These are phyloP conservation scores for Mormyrus iriodes DNA, from an alignment of 2,113 vertebrate genomes.

Conservation along the genomic window DNA sequence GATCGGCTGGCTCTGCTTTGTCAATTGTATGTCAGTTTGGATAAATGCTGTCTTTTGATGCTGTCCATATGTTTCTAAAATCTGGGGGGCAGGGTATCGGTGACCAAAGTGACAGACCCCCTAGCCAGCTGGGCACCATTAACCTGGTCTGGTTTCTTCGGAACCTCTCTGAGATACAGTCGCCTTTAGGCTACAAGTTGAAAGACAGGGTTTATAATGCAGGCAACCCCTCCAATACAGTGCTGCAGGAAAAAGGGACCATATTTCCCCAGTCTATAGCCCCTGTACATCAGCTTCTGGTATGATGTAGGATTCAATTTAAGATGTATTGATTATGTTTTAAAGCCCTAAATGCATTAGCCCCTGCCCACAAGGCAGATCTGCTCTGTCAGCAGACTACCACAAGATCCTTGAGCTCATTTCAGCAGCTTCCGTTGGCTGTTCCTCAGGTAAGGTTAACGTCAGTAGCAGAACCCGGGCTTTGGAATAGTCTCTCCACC, in stretches of 20 bases:
- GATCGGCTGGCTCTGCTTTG: too few relatives aligned
- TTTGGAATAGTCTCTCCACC: background rate
- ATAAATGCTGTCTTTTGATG: too few relatives aligned
- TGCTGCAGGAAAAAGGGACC: too few relatives aligned
- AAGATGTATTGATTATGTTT: background rate
- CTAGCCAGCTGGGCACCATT: background rate
- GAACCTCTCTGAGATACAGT: background rate
- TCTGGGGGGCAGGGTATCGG: too few relatives aligned
- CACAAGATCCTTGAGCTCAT: background rate
- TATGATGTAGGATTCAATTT: too few relatives aligned
- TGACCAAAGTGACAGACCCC: background rate
- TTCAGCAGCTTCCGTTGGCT: background rate
- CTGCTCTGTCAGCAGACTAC: background rate
- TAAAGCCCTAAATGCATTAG: background rate
- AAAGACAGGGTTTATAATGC: background rate
- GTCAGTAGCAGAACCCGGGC: background rate
- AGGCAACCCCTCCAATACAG: background rate
- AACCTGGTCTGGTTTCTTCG: background rate
- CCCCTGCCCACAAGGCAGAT: background rate
- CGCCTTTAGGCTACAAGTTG: background rate
- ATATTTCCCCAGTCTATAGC: too few relatives aligned
- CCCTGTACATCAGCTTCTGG: too few relatives aligned
- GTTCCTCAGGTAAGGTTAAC: background rate
- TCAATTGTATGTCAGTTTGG: too few relatives aligned
- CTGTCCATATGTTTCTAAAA: too few relatives aligned